phyloP scores from a whole-genome alignment of 37 sponge, comb jelly and placozoan species.

The Halichondria panicea region DNA sequence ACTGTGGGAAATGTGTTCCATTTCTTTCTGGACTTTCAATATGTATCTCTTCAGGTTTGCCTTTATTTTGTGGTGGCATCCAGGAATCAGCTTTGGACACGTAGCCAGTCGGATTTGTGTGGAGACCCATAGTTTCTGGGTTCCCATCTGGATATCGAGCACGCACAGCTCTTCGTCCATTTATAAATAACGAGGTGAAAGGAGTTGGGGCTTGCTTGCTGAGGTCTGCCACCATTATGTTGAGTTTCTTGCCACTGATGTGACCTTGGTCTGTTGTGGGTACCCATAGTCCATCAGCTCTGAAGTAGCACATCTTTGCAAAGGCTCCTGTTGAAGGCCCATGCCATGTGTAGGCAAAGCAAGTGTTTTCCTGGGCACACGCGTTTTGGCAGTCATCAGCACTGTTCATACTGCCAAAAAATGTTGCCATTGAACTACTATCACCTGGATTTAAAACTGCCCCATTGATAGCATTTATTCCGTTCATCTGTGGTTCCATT shows the following conservation, averaged over 20 bases:
- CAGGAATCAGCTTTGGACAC: constrained; percentile 18
- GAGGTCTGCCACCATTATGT: constrained; percentile 28
- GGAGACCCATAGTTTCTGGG: constrained; percentile 50
- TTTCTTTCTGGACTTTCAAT: constrained; percentile 6
- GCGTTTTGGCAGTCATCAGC: constrained; percentile 6
- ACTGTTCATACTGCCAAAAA: background rate
- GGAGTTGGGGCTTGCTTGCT: constrained; percentile 24
- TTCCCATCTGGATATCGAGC: constrained; percentile 65
- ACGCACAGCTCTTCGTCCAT: constrained; percentile 42
- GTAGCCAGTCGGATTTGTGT: constrained; percentile 48
- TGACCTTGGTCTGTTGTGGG: background rate
- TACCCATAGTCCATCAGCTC: constrained; percentile 22
- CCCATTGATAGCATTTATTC: constrained; percentile 1
- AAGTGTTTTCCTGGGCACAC: constrained; percentile 17
- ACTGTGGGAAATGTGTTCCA: constrained; percentile 26
- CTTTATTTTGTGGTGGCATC: constrained; percentile 2
- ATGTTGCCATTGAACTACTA: background rate
- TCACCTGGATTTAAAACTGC: background rate
- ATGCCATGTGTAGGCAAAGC: constrained; percentile 32
- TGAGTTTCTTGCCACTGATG: constrained; percentile 34
- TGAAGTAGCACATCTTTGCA: constrained; percentile 38
- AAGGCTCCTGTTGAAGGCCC: constrained; percentile 5
- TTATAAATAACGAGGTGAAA: constrained; percentile 35
- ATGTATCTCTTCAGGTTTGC: constrained; percentile 12
- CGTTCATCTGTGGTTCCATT: constrained; percentile 12